Conservation (phyloP, 2,113 vertebrate genomes). For the Myiozetetes cayanensis region DNA sequence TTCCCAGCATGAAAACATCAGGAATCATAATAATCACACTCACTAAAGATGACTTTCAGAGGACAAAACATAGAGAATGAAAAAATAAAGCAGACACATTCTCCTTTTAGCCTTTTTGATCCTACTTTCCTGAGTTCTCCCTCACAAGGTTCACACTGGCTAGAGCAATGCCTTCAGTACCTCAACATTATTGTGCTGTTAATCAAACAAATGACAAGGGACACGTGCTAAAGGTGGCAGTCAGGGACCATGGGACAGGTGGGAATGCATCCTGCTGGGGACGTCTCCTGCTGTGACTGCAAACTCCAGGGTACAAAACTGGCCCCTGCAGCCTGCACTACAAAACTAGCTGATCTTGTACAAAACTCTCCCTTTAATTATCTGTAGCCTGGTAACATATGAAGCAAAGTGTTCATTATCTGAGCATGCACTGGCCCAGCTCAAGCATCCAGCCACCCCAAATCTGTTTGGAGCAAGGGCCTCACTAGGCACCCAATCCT, state of each 20-base stretch:
- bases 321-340: neutral
- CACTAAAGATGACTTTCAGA: neutral
- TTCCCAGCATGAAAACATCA: neutral
- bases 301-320: neutral
- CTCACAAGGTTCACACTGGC: neutral
- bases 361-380: neutral
- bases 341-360: neutral
- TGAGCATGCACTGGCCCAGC: neutral
- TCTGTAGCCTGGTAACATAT: neutral
- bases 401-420: neutral
- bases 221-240: neutral
- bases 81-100: neutral
- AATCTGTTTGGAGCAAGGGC: neutral
- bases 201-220: neutral
- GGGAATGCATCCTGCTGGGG: neutral
- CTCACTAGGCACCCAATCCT: neutral
- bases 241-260: neutral
- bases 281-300: neutral
- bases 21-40: neutral
- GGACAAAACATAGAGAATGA: neutral
- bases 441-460: neutral
- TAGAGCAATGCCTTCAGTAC: neutral
- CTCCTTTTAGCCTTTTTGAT: neutral
- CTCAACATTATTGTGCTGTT: neutral
- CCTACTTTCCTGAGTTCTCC: neutral